Conservation (phyloP, 92 coral and sea anemone genomes). For the Umimayanthus kanabou region DNA sequence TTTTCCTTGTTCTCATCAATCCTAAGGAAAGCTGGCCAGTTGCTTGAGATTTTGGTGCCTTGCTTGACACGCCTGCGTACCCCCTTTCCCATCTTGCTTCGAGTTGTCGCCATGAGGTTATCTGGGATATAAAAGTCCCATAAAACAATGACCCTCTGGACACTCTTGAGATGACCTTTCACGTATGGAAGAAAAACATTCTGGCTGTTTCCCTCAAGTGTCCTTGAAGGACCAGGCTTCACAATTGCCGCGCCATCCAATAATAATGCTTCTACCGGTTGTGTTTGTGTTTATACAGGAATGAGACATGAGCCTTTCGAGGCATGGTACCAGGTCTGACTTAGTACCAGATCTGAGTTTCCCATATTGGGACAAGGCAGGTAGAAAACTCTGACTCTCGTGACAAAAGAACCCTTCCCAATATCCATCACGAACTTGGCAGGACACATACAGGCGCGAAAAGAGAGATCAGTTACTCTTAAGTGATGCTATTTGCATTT, state of each 20-base stretch:
- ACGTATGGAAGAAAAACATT: too few species aligned
- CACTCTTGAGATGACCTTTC: too few species aligned
- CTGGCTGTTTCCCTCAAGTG: too few species aligned
- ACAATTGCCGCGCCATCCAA: constrained; percentile 63
- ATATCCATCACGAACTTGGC: constrained; percentile 72
- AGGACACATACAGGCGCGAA: constrained; percentile 55
- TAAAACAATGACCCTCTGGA: too few species aligned
- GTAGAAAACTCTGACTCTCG: too few species aligned
- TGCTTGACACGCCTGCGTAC: constrained; percentile 45
- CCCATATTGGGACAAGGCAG: too few species aligned
- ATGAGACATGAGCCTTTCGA: constrained; percentile 52
- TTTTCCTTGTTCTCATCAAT: background rate
- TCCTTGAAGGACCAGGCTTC: too few species aligned
- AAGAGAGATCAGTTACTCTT: constrained; percentile 68
- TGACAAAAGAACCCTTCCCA: constrained; percentile 61
- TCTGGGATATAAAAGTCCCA: too few species aligned
- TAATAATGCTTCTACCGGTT: constrained; percentile 6
- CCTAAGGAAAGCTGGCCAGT: too few species aligned
- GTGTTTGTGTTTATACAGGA: constrained; percentile 52
- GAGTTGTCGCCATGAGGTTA: too few species aligned
- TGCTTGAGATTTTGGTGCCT: constrained; percentile 46
- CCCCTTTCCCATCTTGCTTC: too few species aligned
- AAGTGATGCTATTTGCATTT: constrained; percentile 54
- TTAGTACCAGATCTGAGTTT: constrained; percentile 62
- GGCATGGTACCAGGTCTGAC: constrained; percentile 58